Base-by-base conservation (phyloP, 2,888 invertebrate species). In the Tiliacea citrago region DNA sequence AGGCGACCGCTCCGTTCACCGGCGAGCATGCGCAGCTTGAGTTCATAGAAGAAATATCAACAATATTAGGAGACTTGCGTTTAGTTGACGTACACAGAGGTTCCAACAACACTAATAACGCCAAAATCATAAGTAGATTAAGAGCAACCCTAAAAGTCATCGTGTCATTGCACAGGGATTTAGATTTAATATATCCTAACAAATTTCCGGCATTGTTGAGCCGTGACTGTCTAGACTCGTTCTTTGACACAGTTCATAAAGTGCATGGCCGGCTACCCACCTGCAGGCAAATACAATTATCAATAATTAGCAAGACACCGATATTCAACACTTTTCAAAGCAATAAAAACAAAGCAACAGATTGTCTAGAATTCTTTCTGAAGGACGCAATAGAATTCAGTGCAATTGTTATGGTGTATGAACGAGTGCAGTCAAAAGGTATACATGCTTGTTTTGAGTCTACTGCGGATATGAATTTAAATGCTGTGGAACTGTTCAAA, bases 311-410 rank as follows among this genome's bases (percentile, higher is more conserved):
- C 10, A 75, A 63, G n/a, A 73, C 74, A 13, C 85, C 85, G 16
- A 79, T 85, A 68, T 85, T 81, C 24, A 83, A 69, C 35, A 66
- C 73, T 39, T 85, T 85, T 70, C 66, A 60, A 55, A 62, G 29
- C 21, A 39, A n/a, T 7, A 73, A 62, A 45, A 83, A 57, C 57
- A 70, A 49, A 53, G 12, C 10, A 21, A 13, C 68, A 8, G 76
- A 77, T 53, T 68, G 73, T 55, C 24, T 85, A 16, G 65, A 79
- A 10, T 35, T 1, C 1, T 85, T 85, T 51, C 47, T 83, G 57
- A 66, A 29, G 12, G 35, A 47, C 12, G 81, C 78, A 35, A 51
- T 39, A 49, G 57, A 53, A 9, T 68, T 77, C 29, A 60, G 79
- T 39, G 12, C 62, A 42, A 69, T 79, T 5, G 58, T 55, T 7